Conservation (phyloP, 2,797 vertebrate species). For the Amniataba percoides region DNA sequence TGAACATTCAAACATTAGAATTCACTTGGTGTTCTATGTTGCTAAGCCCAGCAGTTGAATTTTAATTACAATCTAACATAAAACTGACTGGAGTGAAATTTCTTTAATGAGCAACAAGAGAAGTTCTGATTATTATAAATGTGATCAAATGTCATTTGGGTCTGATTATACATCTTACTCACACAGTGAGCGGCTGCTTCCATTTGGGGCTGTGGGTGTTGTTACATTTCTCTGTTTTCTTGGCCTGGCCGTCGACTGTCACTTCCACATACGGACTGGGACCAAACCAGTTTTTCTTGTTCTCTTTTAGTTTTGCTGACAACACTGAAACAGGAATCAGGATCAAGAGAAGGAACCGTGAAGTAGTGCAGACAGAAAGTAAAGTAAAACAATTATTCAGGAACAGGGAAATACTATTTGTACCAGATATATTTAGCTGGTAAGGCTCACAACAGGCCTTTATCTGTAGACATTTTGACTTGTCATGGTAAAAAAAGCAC, state of each 20-base stretch:
- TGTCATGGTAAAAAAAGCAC: neutral
- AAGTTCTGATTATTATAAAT: neutral
- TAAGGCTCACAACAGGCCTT: neutral
- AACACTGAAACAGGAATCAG: slow-evolving; percentile 89
- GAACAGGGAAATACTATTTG: neutral
- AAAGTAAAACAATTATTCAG: neutral
- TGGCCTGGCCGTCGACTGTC: slow-evolving; percentile 96
- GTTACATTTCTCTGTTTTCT: slow-evolving; percentile 98
- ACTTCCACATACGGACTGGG: slow-evolving; percentile 99
- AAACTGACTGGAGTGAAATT: neutral
- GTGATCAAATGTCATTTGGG: slow-evolving; percentile 6
- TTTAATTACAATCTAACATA: slow-evolving; percentile 1
- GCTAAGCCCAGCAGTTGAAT: neutral
- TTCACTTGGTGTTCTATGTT: neutral
- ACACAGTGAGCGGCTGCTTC: slow-evolving; percentile 99
- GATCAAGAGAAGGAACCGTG: slow-evolving; percentile 5
- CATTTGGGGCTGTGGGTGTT: slow-evolving; percentile 98
- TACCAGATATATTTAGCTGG: neutral
- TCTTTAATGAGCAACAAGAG: neutral
- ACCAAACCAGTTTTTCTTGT: slow-evolving; percentile 98
- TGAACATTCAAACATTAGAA: slow-evolving; percentile 8
- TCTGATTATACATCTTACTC: slow-evolving; percentile 75
- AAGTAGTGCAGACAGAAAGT: slow-evolving; percentile 4
- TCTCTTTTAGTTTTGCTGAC: slow-evolving; percentile 98
- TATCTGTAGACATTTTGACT: neutral